Conservation (phyloP, 1,140 invertebrate species). For the Glossosoma conforme region DNA sequence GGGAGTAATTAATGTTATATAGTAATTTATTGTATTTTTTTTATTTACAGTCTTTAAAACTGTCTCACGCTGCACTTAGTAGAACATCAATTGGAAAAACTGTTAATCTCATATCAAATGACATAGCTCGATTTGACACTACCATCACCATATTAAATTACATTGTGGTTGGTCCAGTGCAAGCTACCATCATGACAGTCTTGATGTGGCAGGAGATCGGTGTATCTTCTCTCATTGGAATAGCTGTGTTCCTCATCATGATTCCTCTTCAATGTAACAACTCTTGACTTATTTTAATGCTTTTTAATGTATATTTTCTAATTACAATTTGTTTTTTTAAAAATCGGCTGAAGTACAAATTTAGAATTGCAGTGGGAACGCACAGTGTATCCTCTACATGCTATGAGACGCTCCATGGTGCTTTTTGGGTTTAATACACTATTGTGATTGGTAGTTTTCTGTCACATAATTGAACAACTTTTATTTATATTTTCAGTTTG, state of each 20-base stretch:
- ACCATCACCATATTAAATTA: slow-evolving; percentile 44
- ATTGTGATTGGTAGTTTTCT: too few species aligned
- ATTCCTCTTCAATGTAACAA: slow-evolving; percentile 27
- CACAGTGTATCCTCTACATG: too few species aligned
- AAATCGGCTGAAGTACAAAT: too few species aligned
- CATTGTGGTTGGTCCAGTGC: slow-evolving; percentile 54
- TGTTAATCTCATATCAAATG: slow-evolving; percentile 68
- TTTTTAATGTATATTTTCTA: too few species aligned
- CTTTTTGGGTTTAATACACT: too few species aligned
- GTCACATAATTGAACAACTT: too few species aligned
- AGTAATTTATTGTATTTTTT: background rate
- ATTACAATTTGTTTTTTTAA: too few species aligned
- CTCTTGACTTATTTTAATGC: background rate
- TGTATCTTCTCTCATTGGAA: slow-evolving; percentile 44
- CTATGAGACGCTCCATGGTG: too few species aligned
- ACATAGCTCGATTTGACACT: slow-evolving; percentile 50
- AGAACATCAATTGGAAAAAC: slow-evolving; percentile 63
- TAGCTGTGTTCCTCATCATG: slow-evolving; percentile 9
- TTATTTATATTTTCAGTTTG: slow-evolving; percentile 27
- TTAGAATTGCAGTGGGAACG: too few species aligned
- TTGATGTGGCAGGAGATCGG: slow-evolving; percentile 56
- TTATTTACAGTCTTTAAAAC: slow-evolving; percentile 41
- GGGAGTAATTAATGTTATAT: background rate
- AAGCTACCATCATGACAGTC: slow-evolving; percentile 52
- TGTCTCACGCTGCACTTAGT: slow-evolving; percentile 52